Evolutionary conservation across 1,140 invertebrate genomes (phyloP), one percentile per base, ranked within the genome.

Genomic region (Wiebesia pumilae): DNA sequence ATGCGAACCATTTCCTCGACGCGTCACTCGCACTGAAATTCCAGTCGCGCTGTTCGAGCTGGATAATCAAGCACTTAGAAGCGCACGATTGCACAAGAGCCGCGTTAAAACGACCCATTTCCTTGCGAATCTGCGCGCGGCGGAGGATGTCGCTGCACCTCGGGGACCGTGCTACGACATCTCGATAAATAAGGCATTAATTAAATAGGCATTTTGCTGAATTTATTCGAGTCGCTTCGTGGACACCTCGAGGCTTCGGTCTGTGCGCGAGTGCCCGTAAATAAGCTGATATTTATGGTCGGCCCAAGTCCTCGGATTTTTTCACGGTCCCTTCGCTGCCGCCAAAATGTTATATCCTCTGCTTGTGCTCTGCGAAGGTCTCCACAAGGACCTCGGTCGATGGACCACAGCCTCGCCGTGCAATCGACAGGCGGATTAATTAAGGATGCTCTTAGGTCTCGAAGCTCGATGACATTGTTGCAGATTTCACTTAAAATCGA

Each of bases 141-240:
- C 33, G 30, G 67, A 24, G 30, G 30, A 35, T 2, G 73, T 27
- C 12, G 19, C 21, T 27, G 40, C 35, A 40, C 4, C 35, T 79
- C 30, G 47, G 19, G 16, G 33, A 40, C 0, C 21, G 3, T 33
- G 7, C 0, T 14, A 27, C 80, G 58, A 93, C 91, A 89, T 93
- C 93, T 92, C 92, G 91, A 93, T 93, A 93, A 93, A 93, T 93
- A 93, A 93, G 91, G 92, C 91, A 92, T 92, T 93, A 93, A 93
- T 93, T 93, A 93, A 93, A 93, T 91, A 89, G 90, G 91, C 91
- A 92, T 92, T 93, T 93, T 91, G 89, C 87, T 91, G 90, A 90
- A 93, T 93, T 93, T 93, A 93, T 93, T 88, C 91, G 88, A 88
- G 90, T 84, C 84, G 87, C 62, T 81, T 79, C 75, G 87, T 75